These are phyloP conservation scores for Patella pellucida DNA, from an alignment of 2,888 invertebrate species.

Conservation along the genomic window DNA sequence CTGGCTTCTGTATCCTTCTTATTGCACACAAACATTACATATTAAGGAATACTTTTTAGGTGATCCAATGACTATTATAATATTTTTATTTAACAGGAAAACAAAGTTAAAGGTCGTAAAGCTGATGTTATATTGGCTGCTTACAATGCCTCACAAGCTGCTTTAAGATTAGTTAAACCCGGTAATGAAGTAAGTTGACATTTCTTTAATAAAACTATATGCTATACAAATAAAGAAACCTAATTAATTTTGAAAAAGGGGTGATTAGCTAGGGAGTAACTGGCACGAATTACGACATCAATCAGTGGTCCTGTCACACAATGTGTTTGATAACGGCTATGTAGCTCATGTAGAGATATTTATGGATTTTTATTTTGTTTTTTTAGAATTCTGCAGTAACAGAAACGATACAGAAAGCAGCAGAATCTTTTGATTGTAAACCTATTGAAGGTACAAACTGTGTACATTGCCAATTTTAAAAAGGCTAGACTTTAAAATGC, in stretches of 20 bases:
- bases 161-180: slow-evolving; percentile 90
- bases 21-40: background rate
- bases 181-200: slow-evolving; percentile 83
- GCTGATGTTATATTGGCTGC: slow-evolving; percentile 97
- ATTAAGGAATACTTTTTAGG: background rate
- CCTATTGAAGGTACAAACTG: slow-evolving; percentile 89
- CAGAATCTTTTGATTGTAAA: slow-evolving; percentile 94
- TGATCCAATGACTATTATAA: background rate
- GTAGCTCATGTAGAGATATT: too few relatives aligned
- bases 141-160: slow-evolving; percentile 94
- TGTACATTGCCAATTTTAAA: too few relatives aligned
- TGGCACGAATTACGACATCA: too few relatives aligned
- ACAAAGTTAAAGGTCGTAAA: slow-evolving; percentile 86
- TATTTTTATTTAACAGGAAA: slow-evolving; percentile 71
- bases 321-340: too few relatives aligned
- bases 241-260: too few relatives aligned
- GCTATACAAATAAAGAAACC: too few relatives aligned
- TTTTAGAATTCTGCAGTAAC: slow-evolving; percentile 89
- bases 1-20: background rate
- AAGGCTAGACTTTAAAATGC: background rate
- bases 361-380: slow-evolving; percentile 18
- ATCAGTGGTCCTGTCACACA: too few relatives aligned
- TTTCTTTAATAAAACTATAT: too few relatives aligned
- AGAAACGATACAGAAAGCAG: slow-evolving; percentile 91
- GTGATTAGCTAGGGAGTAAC: too few relatives aligned